phyloP scores from a whole-genome alignment of 2,113 vertebrate genomes.

The Muntiacus reevesi region DNA sequence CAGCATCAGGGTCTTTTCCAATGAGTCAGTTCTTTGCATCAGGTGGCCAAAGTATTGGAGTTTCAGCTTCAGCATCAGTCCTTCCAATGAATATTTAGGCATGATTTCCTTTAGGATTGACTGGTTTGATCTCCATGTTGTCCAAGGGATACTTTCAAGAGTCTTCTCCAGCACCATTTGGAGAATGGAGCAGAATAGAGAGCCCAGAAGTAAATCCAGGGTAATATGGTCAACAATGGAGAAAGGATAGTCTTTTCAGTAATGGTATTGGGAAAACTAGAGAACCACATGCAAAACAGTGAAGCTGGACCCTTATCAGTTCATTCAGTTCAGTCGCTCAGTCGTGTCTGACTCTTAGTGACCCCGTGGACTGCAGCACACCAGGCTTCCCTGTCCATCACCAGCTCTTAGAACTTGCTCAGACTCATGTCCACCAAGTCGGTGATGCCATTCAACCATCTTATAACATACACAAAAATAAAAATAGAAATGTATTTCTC shows the following conservation, averaged over 20 bases:
- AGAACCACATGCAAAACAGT: background rate
- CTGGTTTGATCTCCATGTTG: background rate
- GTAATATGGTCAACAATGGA: background rate
- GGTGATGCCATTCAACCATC: background rate
- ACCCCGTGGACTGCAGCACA: background rate
- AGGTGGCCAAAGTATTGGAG: background rate
- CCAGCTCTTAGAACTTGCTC: background rate
- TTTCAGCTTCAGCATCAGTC: background rate
- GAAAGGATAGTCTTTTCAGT: background rate
- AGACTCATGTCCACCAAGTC: background rate
- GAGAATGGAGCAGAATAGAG: background rate
- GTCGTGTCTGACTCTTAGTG: background rate
- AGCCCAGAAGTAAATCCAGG: background rate
- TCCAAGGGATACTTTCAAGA: background rate
- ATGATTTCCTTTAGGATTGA: background rate
- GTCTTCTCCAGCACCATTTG: background rate
- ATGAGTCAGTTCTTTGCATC: background rate
- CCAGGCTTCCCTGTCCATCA: background rate
- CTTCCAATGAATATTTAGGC: background rate
- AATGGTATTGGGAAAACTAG: background rate
- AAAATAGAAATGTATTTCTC: background rate
- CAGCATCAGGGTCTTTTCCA: background rate
- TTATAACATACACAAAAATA: background rate
- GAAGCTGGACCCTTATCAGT: background rate
- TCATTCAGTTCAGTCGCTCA: background rate